Base-by-base conservation (phyloP, 2,113 vertebrate species). In the Capreolus pygargus region DNA sequence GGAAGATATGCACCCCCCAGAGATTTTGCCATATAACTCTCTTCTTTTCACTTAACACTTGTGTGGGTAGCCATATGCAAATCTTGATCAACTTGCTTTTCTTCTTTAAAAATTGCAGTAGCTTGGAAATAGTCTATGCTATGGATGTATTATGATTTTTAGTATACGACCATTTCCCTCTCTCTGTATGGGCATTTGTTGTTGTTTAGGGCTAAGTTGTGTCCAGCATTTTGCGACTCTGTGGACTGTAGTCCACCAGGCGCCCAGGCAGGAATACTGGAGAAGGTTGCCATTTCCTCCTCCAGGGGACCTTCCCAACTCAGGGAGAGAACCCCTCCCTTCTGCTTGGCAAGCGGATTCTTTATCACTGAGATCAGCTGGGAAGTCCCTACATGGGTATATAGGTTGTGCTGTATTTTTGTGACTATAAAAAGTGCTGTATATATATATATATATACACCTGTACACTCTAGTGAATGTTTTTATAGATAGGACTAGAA, bases 401-500 rank as follows among this genome's bases (percentile, higher is more conserved):
- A 61, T 82, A 85, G 19, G 11, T 76, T 50, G 58, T 91, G 55
- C 5, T 21, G 16, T 91, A 11, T 54, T 96, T 96, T 79, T 86
- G 36, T 97, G 61, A 67, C 83, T 89, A 39, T 14, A 43, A 30
- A 92, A 86, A 23, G 36, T 70, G 2, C 33, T 43, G 0, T 89
- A 16, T 55, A 16, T 79, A 2, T 54, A 50, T 64, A 3, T 85
- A 16, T 79, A 2, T 54, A 50, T 64, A 3, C 81, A 10, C 45
- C 39, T 84, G 14, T 47, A 33, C 4, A 47, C 14, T 76, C 15
- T 67, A 5, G 17, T 83, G 64, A 92, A 33, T 95, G 74, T 28
- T 91, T 91, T 67, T 33, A 21, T 91, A 76, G 39, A 19, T 97
- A 58, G 89, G 86, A 54, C 12, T 91, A 76, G 87, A 96, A 86